Conservation (phyloP, 92 coral and sea anemone species). For the Isaurus tuberculatus region DNA sequence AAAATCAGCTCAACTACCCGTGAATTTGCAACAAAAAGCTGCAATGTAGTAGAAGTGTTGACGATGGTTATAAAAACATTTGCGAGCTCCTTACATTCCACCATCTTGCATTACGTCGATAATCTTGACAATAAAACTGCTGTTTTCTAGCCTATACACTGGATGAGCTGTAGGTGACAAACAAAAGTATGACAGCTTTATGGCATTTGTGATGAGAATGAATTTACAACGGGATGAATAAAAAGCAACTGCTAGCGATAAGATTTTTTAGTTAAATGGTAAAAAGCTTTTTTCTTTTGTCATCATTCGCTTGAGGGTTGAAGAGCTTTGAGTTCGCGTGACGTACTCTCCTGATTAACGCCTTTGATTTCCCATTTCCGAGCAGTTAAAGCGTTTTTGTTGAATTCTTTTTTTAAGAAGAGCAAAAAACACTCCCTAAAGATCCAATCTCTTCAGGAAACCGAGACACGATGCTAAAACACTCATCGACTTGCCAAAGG, state of each 20-base stretch:
- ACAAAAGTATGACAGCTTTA: constrained; percentile 13
- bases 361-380: background rate
- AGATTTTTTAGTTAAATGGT: background rate
- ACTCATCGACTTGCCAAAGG: constrained; percentile 7
- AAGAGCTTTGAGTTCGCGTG: constrained; percentile 26
- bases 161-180: background rate
- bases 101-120: constrained; percentile 19
- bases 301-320: constrained; percentile 7
- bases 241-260: background rate
- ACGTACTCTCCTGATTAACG: background rate
- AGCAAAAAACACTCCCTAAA: background rate
- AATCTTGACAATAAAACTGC: constrained; percentile 44
- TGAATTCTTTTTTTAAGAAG: background rate
- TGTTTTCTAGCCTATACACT: constrained; percentile 10
- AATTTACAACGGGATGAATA: background rate
- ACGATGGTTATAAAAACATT: background rate
- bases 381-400: background rate
- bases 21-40: background rate
- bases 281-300: background rate
- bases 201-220: constrained; percentile 21
- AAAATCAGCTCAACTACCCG: background rate
- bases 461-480: background rate
- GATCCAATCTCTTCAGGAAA: background rate
- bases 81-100: background rate
- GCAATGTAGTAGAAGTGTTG: background rate